These are phyloP conservation scores for Yoshiicerus persimilis DNA, from an alignment of 1,140 invertebrate genomes.

Conservation along the genomic window DNA sequence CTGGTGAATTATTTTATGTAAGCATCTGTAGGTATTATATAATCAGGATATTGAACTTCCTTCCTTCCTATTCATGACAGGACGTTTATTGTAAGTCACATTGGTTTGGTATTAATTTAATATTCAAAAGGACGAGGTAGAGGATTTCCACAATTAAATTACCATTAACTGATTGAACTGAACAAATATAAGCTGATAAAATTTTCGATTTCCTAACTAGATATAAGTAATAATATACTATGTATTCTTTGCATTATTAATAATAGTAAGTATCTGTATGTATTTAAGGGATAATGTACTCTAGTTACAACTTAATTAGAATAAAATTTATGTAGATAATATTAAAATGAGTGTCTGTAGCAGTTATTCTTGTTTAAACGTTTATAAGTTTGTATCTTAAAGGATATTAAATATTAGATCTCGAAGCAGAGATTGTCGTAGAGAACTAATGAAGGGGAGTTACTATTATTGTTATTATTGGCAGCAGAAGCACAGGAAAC, in stretches of 20 bases:
- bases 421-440: slow-evolving; percentile 45
- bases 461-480: background rate
- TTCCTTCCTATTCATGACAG: background rate
- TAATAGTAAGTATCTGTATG: too few species aligned
- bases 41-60: background rate
- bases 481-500: background rate
- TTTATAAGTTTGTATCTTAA: background rate
- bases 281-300: too few species aligned
- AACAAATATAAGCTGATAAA: background rate
- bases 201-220: background rate
- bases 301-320: background rate
- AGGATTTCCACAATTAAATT: background rate
- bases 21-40: background rate
- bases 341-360: background rate
- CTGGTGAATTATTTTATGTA: background rate
- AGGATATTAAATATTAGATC: slow-evolving; percentile 27
- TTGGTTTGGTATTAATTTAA: background rate
- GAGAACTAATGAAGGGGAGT: slow-evolving; percentile 26
- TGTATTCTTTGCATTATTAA: background rate
- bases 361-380: background rate
- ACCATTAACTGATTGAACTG: background rate
- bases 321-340: background rate
- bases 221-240: background rate
- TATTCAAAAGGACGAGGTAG: background rate
- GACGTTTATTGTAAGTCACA: background rate